A percentile compares a stretch with the other conserved stretches of the same genome.
These are phyloP conservation scores for Bombyx mori DNA, from an alignment of 1,140 invertebrate genomes.

Conservation along the genomic window ASM3026992v2 NC_085107.1:3728501-3729000, in stretches of 20 bases:
- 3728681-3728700: slow-evolving; percentile 69
- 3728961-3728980: too few relatives aligned
- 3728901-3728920: neutral
- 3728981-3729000: too few relatives aligned
- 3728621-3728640: neutral
- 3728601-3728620: neutral
- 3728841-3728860: slow-evolving; percentile 77
- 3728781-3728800: slow-evolving; percentile 85
- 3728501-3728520: too few relatives aligned
- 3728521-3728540: too few relatives aligned
- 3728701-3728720: slow-evolving; percentile 87
- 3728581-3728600: slow-evolving; percentile 1
- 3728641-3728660: neutral
- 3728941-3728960: too few relatives aligned
- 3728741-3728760: slow-evolving; percentile 87
- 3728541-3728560: too few relatives aligned
- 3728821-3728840: slow-evolving; percentile 83
- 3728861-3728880: slow-evolving; percentile 12
- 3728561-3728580: too few relatives aligned
- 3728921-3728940: neutral
- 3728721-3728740: slow-evolving; percentile 83
- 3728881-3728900: too few relatives aligned
- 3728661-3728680: neutral
- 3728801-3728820: slow-evolving; percentile 82
- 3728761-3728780: slow-evolving; percentile 93